Evolutionary conservation across 1,140 invertebrate species (phyloP), one percentile per base, ranked within the genome.

Genomic region (Pygmarrhopalites habei): DNA sequence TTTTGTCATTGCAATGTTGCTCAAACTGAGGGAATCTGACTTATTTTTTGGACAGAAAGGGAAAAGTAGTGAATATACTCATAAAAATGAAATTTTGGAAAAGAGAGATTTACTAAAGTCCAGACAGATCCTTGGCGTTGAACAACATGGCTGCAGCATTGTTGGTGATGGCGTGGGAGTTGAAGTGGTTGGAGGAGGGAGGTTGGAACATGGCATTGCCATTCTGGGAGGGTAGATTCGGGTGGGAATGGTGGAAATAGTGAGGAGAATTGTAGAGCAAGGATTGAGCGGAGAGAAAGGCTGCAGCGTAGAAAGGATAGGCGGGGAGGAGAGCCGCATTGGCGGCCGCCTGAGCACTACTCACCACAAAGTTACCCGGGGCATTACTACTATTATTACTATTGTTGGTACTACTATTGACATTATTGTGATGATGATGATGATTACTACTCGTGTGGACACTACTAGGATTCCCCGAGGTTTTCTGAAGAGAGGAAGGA

Each of bases 221-320:
- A 21, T 55, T 55, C 14, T 55, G 51, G 14, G 7, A 10, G 12
- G 25, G 25, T 10, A 29, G 5, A 15, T 28, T 32, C 10, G 51
- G 51, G 14, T 55, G 65, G 46, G 39, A 49, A 41, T 60, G 58
- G 28, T 58, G 19, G 52, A 57, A 61, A 29, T 65, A 65, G 43
- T 60, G 64, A 14, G 61, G 66, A 5, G 23, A 28, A 51, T 60
- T 70, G 51, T 67, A 67, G 14, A 70, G 60, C 15, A 70, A 49
- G n/a, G 68, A 67, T 41, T 70, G 68, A 17, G 68, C 68, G 30
- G 65, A 67, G 25, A 70, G 59, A 53, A 70, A 65, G 28, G 68
- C 68, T 1, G 68, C 68, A 39, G 68, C 68, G 58, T 70, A 70
- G 39, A 70, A 65, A 15, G 68, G 68, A 58, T 70, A 70, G 35